phyloP scores from a whole-genome alignment of 2,888 invertebrate genomes.

The Diarsia dahlii region DNA sequence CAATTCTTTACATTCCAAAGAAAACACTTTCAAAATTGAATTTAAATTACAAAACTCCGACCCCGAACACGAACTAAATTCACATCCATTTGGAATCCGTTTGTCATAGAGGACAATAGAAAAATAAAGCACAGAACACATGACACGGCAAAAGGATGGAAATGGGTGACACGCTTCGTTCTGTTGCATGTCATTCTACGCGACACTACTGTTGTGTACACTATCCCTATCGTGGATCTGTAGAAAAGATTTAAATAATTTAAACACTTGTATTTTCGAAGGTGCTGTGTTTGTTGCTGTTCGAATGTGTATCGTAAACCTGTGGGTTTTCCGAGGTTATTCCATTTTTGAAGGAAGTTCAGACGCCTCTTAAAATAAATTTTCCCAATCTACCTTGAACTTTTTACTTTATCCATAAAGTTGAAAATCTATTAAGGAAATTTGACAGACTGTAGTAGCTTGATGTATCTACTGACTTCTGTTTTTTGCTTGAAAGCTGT shows the following conservation, averaged over 20 bases:
- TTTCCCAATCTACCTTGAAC: too few species aligned
- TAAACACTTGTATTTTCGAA: constrained; percentile 6
- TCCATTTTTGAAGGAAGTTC: not conserved
- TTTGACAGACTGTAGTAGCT: too few species aligned
- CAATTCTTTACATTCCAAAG: not conserved
- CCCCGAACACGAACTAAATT: constrained; percentile 11
- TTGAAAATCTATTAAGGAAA: too few species aligned
- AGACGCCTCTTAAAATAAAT: too few species aligned
- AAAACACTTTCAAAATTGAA: not conserved
- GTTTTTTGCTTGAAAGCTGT: too few species aligned
- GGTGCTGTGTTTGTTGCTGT: not conserved
- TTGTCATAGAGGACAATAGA: constrained; percentile 55
- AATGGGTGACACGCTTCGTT: constrained; percentile 41
- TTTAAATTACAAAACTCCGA: constrained; percentile 1
- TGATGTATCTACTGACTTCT: too few species aligned
- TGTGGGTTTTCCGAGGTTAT: not conserved
- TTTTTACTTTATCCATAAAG: too few species aligned
- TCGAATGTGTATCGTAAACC: not conserved
- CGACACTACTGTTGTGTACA: constrained; percentile 36
- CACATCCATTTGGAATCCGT: constrained; percentile 37
- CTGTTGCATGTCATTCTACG: constrained; percentile 47
- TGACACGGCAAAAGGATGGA: constrained; percentile 53
- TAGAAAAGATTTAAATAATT: constrained; percentile 13
- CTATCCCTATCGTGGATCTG: constrained; percentile 28
- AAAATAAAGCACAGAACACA: constrained; percentile 52